A percentile compares a stretch with the other conserved stretches of the same genome.
These are phyloP conservation scores for Drosophila buzzatii DNA, from an alignment of 2,888 invertebrate genomes.

Conservation along the genomic window DNA sequence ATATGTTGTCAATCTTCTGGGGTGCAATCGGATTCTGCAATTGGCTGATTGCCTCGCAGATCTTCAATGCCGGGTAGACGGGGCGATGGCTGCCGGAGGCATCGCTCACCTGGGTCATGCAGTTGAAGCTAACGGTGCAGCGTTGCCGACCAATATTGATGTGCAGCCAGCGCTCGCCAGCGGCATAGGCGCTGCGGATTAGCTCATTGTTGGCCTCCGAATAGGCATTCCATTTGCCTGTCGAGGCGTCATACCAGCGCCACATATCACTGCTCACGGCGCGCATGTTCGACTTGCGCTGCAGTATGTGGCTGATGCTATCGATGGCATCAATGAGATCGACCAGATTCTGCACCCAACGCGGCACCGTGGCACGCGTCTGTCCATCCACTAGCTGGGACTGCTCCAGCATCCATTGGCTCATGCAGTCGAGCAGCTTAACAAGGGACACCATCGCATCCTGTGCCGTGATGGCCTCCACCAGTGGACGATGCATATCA, in stretches of 20 bases:
- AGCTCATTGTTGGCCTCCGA: conserved; percentile 90
- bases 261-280: conserved; percentile 88
- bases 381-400: conserved; percentile 12
- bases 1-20: conserved; percentile 61
- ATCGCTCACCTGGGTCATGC: conserved; percentile 94
- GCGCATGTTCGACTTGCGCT: conserved; percentile 89
- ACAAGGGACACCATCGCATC: conserved; percentile 76
- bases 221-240: conserved; percentile 92
- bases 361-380: conserved; percentile 86
- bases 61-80: conserved; percentile 88
- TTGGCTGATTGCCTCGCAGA: conserved; percentile 69
- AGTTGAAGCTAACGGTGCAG: conserved; percentile 91
- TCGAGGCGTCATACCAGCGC: conserved; percentile 94
- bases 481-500: conserved; percentile 78
- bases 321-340: conserved; percentile 91
- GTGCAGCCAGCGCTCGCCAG: conserved; percentile 89
- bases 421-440: conserved; percentile 73
- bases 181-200: conserved; percentile 92
- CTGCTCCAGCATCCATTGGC: conserved; percentile 75
- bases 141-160: conserved; percentile 91
- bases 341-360: conserved; percentile 91
- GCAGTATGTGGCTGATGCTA: conserved; percentile 90
- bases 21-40: conserved; percentile 46
- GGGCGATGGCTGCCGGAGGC: conserved; percentile 93
- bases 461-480: conserved; percentile 72